phyloP scores from a whole-genome alignment of 2,888 invertebrate species.

The Clivina fossor region DNA sequence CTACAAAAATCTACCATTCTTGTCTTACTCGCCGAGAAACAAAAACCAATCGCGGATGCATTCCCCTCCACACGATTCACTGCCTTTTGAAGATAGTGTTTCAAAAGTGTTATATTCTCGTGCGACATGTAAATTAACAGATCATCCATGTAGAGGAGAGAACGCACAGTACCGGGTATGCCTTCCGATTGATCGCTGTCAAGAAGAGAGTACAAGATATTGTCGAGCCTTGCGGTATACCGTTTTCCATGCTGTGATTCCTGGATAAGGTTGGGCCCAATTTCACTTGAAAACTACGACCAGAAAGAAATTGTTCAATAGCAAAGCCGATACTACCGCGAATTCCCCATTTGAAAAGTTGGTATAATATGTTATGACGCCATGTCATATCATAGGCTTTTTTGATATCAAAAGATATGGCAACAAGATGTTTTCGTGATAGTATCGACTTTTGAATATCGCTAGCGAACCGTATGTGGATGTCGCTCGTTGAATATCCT shows the following conservation, averaged over 20 bases:
- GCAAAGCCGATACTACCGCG: too few species aligned
- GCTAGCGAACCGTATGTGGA: background rate
- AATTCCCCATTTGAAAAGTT: background rate
- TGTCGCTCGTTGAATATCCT: background rate
- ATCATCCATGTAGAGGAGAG: background rate
- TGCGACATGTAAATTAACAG: background rate
- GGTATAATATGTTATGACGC: background rate
- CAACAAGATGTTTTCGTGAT: background rate
- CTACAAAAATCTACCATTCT: background rate
- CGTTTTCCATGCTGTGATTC: background rate
- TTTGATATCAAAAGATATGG: background rate
- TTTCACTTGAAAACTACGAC: background rate
- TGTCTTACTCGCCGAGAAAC: background rate
- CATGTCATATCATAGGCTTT: background rate
- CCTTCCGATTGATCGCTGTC: background rate
- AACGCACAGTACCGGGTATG: background rate
- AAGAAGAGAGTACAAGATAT: background rate
- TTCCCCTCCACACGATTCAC: background rate
- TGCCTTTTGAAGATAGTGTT: background rate
- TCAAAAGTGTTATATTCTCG: background rate
- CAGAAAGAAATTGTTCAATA: background rate
- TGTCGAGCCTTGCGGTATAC: background rate
- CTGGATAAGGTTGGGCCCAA: background rate
- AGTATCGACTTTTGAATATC: slow-evolving; percentile 1
- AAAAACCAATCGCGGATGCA: background rate